Conservation (phyloP, 2,113 vertebrate genomes). For the Aldabrachelys gigantea region DNA sequence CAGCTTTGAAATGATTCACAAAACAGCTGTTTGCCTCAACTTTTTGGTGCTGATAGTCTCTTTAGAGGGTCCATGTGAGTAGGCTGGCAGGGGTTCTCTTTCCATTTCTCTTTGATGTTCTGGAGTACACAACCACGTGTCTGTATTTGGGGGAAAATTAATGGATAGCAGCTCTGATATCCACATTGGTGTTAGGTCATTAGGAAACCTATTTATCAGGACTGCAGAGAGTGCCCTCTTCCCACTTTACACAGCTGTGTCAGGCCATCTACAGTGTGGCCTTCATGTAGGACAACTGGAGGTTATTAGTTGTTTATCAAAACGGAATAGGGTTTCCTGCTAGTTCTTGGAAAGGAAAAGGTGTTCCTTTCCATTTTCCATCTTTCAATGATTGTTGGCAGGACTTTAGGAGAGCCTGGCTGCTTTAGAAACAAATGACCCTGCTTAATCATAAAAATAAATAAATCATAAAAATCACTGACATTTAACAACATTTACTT, state of each 20-base stretch:
- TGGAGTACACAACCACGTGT: background rate
- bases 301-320: background rate
- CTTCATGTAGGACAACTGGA: background rate
- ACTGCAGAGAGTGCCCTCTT: background rate
- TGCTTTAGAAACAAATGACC: background rate
- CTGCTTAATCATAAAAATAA: background rate
- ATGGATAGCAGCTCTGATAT: background rate
- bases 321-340: background rate
- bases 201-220: background rate
- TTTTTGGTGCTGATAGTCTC: background rate
- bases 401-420: background rate
- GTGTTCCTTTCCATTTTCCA: background rate
- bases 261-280: background rate
- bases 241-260: background rate
- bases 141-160: background rate
- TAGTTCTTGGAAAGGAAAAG: background rate
- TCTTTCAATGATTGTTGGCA: background rate
- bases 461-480: background rate
- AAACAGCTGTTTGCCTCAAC: background rate
- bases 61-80: background rate
- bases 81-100: background rate
- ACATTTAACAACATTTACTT: background rate
- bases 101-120: background rate
- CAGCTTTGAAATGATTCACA: background rate
- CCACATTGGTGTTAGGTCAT: background rate